Evolutionary conservation across 2,797 vertebrate species (phyloP).

Genomic region (Lithobates pipiens): DNA sequence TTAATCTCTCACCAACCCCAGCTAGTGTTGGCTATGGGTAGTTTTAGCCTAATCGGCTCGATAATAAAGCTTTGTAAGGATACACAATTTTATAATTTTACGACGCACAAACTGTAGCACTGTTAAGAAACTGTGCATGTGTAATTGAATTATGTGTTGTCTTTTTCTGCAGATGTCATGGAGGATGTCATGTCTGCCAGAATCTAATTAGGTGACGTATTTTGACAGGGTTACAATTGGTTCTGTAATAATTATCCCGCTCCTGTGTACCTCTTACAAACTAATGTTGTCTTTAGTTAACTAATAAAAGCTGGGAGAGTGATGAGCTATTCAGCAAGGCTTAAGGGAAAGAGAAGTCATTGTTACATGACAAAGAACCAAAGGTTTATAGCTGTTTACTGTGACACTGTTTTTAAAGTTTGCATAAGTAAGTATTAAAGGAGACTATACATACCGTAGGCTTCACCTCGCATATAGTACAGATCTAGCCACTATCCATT

Average conservation of each 20-base stretch:
- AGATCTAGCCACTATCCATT: neutral
- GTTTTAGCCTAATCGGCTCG: too few relatives aligned
- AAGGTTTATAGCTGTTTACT: neutral
- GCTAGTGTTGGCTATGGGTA: too few relatives aligned
- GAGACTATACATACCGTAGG: slow-evolving; percentile 1
- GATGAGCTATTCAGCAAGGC: neutral
- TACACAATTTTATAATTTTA: too few relatives aligned
- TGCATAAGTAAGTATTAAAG: slow-evolving; percentile 12
- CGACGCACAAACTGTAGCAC: neutral
- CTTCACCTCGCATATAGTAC: slow-evolving; percentile 10
- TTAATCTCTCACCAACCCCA: too few relatives aligned
- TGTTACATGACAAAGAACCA: slow-evolving; percentile 12
- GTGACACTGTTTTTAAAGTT: neutral
- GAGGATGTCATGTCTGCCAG: slow-evolving; percentile 92
- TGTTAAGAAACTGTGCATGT: neutral
- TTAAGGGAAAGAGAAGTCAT: neutral
- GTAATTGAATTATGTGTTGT: slow-evolving; percentile 22
- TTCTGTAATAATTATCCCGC: neutral
- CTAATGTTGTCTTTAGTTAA: neutral
- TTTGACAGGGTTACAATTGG: neutral
- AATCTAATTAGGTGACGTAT: slow-evolving; percentile 89
- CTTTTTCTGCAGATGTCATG: slow-evolving; percentile 82
- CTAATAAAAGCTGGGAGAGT: neutral
- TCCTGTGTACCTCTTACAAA: neutral
- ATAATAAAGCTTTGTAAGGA: too few relatives aligned